Evolutionary conservation across 2,797 vertebrate species (phyloP).

Genomic region (Geotrypetes seraphini): DNA sequence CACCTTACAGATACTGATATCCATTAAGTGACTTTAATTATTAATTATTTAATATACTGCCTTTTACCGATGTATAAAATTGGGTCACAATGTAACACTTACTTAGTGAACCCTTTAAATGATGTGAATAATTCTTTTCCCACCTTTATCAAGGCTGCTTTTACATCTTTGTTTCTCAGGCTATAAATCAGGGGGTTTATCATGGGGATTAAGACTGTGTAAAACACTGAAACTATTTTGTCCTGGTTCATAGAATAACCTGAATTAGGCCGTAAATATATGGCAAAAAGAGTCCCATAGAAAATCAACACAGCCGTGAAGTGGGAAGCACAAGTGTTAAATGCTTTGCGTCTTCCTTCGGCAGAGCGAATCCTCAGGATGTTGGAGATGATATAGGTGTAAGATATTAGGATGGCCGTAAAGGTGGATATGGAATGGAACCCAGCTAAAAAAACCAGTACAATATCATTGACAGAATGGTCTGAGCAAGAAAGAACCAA

Average conservation of each 20-base stretch:
- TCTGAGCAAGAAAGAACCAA: constrained; percentile 3
- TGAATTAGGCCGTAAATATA: constrained; percentile 5
- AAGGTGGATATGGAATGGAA: constrained; percentile 5
- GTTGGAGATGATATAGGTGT: constrained; percentile 4
- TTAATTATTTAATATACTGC: too few relatives aligned
- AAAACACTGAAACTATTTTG: constrained; percentile 6
- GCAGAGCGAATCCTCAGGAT: not conserved
- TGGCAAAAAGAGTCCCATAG: constrained; percentile 10
- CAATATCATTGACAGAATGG: constrained; percentile 2
- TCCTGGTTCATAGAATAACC: constrained; percentile 3
- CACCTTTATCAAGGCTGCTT: constrained; percentile 1
- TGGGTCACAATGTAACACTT: too few relatives aligned
- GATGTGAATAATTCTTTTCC: not conserved
- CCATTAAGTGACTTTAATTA: too few relatives aligned
- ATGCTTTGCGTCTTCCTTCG: constrained; percentile 4
- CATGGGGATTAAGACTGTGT: constrained; percentile 6
- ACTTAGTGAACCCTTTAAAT: too few relatives aligned
- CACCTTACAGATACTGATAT: too few relatives aligned
- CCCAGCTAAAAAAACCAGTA: constrained; percentile 12
- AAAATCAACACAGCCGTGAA: constrained; percentile 1
- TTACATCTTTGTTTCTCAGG: constrained; percentile 7
- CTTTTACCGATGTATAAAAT: too few relatives aligned
- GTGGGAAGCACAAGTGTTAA: constrained; percentile 7
- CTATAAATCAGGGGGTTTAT: constrained; percentile 8
- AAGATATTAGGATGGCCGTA: not conserved